Evolutionary conservation across 2,797 vertebrate species (phyloP).

Genomic region (Parauchenoglanis punctatus): DNA sequence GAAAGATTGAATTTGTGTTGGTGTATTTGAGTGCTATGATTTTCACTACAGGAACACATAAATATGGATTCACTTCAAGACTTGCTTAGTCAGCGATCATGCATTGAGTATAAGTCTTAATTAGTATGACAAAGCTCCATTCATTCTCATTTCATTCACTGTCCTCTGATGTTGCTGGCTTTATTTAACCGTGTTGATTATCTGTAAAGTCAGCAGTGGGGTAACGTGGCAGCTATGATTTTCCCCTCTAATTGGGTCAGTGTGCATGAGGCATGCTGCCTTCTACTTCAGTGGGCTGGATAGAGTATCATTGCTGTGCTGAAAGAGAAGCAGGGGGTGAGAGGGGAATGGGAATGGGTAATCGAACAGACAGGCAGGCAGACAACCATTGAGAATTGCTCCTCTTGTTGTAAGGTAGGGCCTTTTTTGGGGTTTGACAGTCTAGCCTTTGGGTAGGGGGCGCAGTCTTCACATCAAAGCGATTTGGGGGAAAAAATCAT

Average conservation of each 20-base stretch:
- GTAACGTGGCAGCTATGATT: constrained; percentile 21
- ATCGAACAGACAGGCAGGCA: constrained; percentile 53
- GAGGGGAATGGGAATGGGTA: constrained; percentile 56
- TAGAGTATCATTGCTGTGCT: constrained; percentile 64
- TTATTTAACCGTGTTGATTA: constrained; percentile 6
- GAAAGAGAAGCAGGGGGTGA: constrained; percentile 50
- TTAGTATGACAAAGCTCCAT: constrained; percentile 4
- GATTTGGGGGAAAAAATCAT: constrained; percentile 60
- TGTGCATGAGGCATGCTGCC: constrained; percentile 24
- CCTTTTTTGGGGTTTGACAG: constrained; percentile 52
- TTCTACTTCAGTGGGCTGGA: constrained; percentile 51
- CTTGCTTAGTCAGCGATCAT: not conserved
- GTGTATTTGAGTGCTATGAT: not conserved
- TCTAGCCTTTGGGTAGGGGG: constrained; percentile 53
- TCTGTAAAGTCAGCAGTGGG: constrained; percentile 29
- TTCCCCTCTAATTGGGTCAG: constrained; percentile 26
- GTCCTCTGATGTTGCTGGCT: not conserved
- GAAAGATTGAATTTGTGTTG: not conserved
- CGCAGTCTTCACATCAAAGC: constrained; percentile 62
- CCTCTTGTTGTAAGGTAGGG: constrained; percentile 45
- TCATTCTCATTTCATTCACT: constrained; percentile 21
- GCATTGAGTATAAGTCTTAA: not conserved
- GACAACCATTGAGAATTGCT: constrained; percentile 47
- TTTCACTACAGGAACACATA: not conserved
- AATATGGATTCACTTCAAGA: not conserved